Conservation (phyloP, 2,797 vertebrate genomes). For the Lithobates sylvaticus region DNA sequence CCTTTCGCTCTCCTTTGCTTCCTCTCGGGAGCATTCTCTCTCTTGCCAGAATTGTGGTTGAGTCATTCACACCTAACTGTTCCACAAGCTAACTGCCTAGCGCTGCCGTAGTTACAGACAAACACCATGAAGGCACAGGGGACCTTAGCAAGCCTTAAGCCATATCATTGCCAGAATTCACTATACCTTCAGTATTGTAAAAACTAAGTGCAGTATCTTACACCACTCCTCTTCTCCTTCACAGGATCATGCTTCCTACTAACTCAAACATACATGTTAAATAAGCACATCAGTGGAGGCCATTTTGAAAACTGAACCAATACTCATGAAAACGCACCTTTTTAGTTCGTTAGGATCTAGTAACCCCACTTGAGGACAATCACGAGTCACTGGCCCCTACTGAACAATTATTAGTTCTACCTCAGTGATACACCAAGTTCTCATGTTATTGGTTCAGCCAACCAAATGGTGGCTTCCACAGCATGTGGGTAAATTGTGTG, state of each 20-base stretch:
- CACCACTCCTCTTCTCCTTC: neutral
- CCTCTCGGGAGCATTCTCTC: no score
- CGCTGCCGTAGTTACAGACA: neutral
- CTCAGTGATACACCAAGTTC: neutral
- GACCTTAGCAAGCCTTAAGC: neutral
- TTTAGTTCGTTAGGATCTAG: neutral
- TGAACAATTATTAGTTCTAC: neutral
- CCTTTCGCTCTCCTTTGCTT: no score
- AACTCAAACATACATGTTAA: neutral
- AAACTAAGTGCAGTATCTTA: neutral
- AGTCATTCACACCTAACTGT: no score
- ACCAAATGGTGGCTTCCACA: neutral
- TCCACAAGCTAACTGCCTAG: no score
- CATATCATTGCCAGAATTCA: neutral
- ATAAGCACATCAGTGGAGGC: neutral
- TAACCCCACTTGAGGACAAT: neutral
- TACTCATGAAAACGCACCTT: neutral
- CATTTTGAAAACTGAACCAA: neutral
- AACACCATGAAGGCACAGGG: neutral
- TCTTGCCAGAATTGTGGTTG: no score
- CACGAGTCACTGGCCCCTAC: neutral
- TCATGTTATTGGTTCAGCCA: neutral
- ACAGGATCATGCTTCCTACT: neutral
- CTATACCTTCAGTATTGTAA: neutral
- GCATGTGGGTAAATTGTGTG: neutral